Evolutionary conservation across 1,140 invertebrate species (phyloP), one percentile per base, ranked within the genome.

Genomic region (Mactra quadrangularis): DNA sequence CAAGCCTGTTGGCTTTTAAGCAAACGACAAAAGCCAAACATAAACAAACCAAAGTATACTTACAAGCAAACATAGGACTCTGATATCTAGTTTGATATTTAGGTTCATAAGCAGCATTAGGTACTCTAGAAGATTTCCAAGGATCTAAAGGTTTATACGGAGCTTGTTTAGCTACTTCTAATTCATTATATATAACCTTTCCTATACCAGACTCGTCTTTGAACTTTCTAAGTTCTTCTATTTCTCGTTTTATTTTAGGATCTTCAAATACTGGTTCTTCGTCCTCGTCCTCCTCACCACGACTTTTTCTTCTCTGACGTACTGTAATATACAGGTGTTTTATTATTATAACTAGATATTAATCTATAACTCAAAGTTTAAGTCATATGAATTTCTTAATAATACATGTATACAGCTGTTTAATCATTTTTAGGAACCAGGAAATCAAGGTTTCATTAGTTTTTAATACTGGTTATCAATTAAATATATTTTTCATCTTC

Each of bases 31-130:
- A n/a, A n/a, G n/a, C n/a, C n/a, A n/a, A n/a, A n/a, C n/a, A n/a
- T n/a, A n/a, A n/a, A n/a, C n/a, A n/a, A n/a, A n/a, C n/a, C n/a
- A n/a, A n/a, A n/a, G n/a, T 15, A 6, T 35, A 95, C 96, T 95
- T 94, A 97, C 96, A 97, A 53, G 99, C 99, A 94, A 99, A 98
- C 90, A 99, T 96, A 1, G 99, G 98, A 87, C 97, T 99, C 91
- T 99, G 98, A 93, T 99, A 99, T 85, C 99, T 95, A 84, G 99
- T 95, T 86, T 97, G 95, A 87, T 97, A 95, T 27, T 95, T 94
- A 60, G 98, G 97, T 94, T 99, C 98, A 90, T 97, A 92, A 82
- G 96, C 96, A 72, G 98, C 98, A 29, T 97, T 97, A 55, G 98
- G 98, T 38, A 97, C 99, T 91, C 99, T 95, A 78, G 98, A 99